These are phyloP conservation scores for Gymnoscopelus braueri DNA, from an alignment of 2,797 vertebrate genomes.

Conservation along the genomic window DNA sequence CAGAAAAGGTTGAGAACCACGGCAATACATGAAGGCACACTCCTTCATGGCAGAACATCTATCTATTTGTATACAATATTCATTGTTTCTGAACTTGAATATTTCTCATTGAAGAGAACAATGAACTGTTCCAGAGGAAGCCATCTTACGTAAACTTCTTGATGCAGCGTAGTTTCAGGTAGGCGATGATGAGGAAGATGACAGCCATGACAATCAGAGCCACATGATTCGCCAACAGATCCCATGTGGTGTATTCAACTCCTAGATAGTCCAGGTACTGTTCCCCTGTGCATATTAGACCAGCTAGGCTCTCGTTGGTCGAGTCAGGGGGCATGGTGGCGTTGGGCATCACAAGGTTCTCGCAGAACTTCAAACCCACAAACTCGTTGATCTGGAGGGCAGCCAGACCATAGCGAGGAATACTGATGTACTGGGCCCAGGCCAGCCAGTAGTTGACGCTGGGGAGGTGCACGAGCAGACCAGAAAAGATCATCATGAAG, in stretches of 20 bases:
- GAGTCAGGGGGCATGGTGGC: slow-evolving; percentile 10
- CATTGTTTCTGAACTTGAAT: no score
- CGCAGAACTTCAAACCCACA: slow-evolving; percentile 80
- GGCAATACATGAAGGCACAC: no score
- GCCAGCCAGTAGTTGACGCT: slow-evolving; percentile 87
- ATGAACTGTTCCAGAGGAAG: neutral
- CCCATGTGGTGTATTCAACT: slow-evolving; percentile 84
- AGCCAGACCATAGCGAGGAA: slow-evolving; percentile 88
- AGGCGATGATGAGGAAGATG: slow-evolving; percentile 86
- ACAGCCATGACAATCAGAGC: slow-evolving; percentile 84
- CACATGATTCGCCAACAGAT: slow-evolving; percentile 90
- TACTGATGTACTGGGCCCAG: slow-evolving; percentile 94
- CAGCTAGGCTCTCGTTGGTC: slow-evolving; percentile 41
- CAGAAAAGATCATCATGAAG: slow-evolving; percentile 96
- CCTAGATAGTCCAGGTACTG: slow-evolving; percentile 83
- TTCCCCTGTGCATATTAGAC: slow-evolving; percentile 83
- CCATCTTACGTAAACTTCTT: slow-evolving; percentile 85
- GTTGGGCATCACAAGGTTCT: slow-evolving; percentile 38
- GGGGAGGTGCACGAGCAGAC: slow-evolving; percentile 90
- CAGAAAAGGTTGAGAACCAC: no score
- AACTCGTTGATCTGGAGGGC: slow-evolving; percentile 91
- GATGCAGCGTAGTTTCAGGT: slow-evolving; percentile 87
- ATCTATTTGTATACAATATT: no score
- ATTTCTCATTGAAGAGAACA: slow-evolving; percentile 1
- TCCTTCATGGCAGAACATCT: no score